Evolutionary conservation across 2,888 invertebrate genomes (phyloP).

Genomic region (Thera obeliscata): DNA sequence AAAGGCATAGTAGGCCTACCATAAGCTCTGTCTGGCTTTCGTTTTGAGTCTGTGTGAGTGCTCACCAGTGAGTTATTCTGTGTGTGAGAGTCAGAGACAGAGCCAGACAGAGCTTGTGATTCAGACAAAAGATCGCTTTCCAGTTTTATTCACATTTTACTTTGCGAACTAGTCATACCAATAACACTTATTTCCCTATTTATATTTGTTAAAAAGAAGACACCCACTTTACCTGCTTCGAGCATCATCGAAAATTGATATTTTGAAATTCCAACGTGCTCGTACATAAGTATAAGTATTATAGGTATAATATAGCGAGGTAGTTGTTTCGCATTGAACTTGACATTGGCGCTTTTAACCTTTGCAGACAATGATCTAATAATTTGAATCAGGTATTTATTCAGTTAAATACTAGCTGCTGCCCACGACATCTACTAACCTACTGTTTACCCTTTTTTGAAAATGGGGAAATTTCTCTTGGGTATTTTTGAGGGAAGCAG

Average conservation of each 20-base stretch:
- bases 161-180: too few species aligned
- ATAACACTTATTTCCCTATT: too few species aligned
- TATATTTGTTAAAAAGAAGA: not conserved
- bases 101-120: too few species aligned
- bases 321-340: slow-evolving; percentile 5
- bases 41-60: too few species aligned
- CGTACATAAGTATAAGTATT: not conserved
- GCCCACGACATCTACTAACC: not conserved
- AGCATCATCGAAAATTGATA: slow-evolving; percentile 3
- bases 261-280: slow-evolving; percentile 8
- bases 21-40: too few species aligned
- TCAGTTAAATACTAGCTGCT: slow-evolving; percentile 1
- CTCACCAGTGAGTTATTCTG: too few species aligned
- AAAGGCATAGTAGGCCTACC: too few species aligned
- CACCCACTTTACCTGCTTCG: not conserved
- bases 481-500: too few species aligned
- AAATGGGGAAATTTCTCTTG: too few species aligned
- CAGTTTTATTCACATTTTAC: too few species aligned
- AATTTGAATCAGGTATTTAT: slow-evolving; percentile 17
- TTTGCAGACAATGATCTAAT: slow-evolving; percentile 23
- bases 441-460: not conserved
- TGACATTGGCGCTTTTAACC: slow-evolving; percentile 17
- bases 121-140: too few species aligned
- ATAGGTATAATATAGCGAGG: not conserved
- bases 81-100: too few species aligned